These are phyloP conservation scores for Bellardia pandia DNA, from an alignment of 2,888 invertebrate genomes.

Conservation along the genomic window DNA sequence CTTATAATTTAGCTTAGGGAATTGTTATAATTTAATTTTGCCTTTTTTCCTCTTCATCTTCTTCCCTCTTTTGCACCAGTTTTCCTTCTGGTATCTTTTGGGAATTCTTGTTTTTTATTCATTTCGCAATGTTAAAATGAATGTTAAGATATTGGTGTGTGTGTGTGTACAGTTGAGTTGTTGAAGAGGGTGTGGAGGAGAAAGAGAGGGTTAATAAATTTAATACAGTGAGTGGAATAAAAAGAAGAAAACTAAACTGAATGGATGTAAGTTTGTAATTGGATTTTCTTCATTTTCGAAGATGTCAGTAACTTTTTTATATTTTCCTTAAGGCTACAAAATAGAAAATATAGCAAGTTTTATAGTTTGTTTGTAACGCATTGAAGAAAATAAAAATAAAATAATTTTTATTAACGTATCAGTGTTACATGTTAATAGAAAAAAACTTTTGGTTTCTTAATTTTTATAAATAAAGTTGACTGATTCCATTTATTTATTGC, in stretches of 20 bases:
- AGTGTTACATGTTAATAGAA: too few relatives aligned
- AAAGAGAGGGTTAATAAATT: constrained; percentile 51
- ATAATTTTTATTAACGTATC: too few relatives aligned
- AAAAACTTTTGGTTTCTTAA: too few relatives aligned
- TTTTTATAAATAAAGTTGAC: too few relatives aligned
- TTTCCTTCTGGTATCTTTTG: constrained; percentile 57
- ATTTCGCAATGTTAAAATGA: constrained; percentile 55
- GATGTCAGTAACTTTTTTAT: constrained; percentile 47
- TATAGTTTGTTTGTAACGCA: neutral
- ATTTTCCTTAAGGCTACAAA: neutral
- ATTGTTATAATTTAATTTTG: constrained; percentile 77
- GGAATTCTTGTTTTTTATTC: constrained; percentile 56
- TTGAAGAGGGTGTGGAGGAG: neutral
- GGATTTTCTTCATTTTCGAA: constrained; percentile 46
- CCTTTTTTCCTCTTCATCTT: constrained; percentile 64
- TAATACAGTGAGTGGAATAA: constrained; percentile 48
- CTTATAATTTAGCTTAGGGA: constrained; percentile 76
- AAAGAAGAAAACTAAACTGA: constrained; percentile 9
- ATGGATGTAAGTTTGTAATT: constrained; percentile 52
- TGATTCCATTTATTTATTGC: too few relatives aligned
- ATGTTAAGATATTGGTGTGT: constrained; percentile 12
- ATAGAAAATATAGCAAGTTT: neutral
- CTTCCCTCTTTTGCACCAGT: constrained; percentile 42
- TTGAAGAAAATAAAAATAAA: too few relatives aligned
- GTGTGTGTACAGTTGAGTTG: neutral